phyloP scores from a whole-genome alignment of 2,113 vertebrate species.

The Barnardius zonarius region DNA sequence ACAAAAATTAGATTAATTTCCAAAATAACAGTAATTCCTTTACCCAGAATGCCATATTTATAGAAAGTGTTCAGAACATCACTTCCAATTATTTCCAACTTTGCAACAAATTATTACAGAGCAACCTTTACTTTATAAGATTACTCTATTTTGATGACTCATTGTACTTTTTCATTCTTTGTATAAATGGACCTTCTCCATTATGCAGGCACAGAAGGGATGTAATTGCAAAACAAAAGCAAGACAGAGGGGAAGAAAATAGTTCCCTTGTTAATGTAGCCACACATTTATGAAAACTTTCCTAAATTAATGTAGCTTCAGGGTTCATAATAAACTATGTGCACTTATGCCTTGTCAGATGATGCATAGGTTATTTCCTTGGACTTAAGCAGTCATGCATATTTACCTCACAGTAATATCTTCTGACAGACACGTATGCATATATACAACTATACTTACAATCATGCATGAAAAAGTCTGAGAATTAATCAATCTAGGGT shows the following conservation, averaged over 20 bases:
- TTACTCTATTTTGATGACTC: conserved; percentile 27
- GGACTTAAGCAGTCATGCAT: conserved; percentile 23
- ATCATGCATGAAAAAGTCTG: not conserved
- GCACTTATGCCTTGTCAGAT: not conserved
- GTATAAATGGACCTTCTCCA: not conserved
- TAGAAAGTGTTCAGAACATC: conserved; percentile 27
- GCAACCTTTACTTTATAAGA: conserved; percentile 59
- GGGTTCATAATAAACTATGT: conserved; percentile 25
- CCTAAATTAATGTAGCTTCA: conserved; percentile 29
- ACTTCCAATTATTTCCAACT: conserved; percentile 44
- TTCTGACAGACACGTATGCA: not conserved
- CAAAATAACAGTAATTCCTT: conserved; percentile 58
- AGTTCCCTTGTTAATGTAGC: not conserved
- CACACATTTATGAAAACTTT: conserved; percentile 13
- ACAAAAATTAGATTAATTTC: conserved; percentile 65
- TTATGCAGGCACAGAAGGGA: not conserved
- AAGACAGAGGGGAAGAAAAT: not conserved
- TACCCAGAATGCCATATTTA: conserved; percentile 44
- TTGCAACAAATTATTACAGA: conserved; percentile 47
- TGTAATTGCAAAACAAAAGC: conserved; percentile 24
- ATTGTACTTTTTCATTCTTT: conserved; percentile 26
- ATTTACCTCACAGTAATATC: conserved; percentile 29
- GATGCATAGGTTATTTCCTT: conserved; percentile 34
- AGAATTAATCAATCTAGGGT: not conserved
- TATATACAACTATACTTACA: not conserved